Base-by-base conservation (phyloP, 2,113 vertebrate genomes). In the Dasyprocta punctata region DNA sequence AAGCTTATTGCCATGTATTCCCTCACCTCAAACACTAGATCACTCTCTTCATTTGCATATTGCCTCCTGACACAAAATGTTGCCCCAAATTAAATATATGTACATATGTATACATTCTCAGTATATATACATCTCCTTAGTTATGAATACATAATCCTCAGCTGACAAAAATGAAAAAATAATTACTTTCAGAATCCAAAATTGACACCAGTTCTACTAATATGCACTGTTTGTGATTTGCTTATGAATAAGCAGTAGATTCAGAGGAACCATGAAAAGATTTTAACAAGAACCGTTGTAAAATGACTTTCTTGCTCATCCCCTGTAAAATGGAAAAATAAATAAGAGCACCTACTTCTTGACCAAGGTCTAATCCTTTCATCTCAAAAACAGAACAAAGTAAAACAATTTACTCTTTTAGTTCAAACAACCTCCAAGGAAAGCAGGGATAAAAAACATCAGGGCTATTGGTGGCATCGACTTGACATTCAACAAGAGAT, bases 331-430 rank as follows among this genome's bases (percentile, higher is more conserved):
- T 65, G 0, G 2, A 58, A 94, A 96, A 89, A 41, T 63, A 82
- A 89, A 85, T 3, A 30, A 60, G 17, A 75, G 3, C 44, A 17
- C 5, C 73, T 78, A 91, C 20, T 91, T 93, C 69, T 54, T 92
- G 5, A 80, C 38, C 9, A 63, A 86, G 73, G 9, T 95, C 78
- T 92, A 63, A 86, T 80, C 1, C 56, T 87, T 89, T 44, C 58
- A n/a, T 80, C 13, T 80, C 26, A 86, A 92, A 95, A 44, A 80
- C 41, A 87, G 89, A 89, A 65, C 24, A 89, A 65, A 49, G 49
- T 36, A 38, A 89, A 87, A 49, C 3, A 91, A 80, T 28, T 90
- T 7, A 90, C 5, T 92, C 84, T 28, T 75, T 13, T 83, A 87
- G 1, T 56, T 86, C 41, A 80, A 86, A 63, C 4, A 82, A 0